Conservation (phyloP, 2,888 invertebrate genomes). For the Petrophora chlorosata region DNA sequence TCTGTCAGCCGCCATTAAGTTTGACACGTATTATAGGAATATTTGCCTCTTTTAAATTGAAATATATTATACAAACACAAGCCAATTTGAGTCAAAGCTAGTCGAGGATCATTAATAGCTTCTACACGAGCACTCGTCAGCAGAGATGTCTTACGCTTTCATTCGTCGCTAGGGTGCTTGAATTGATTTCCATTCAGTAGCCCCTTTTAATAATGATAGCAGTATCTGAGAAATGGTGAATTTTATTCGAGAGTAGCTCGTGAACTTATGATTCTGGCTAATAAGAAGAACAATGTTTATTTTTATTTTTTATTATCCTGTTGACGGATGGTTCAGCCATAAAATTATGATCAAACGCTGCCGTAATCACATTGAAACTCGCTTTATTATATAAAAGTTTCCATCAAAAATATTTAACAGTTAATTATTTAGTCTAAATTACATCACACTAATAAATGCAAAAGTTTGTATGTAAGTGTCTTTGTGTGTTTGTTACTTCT, state of each 20-base stretch:
- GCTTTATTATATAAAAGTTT: background rate
- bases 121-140: background rate
- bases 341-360: background rate
- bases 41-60: no score
- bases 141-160: constrained; percentile 1
- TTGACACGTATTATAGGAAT: no score
- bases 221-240: background rate
- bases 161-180: background rate
- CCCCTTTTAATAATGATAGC: background rate
- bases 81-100: constrained; percentile 1
- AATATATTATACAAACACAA: no score
- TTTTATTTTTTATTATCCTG: background rate
- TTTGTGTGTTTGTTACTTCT: no score
- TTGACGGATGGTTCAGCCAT: background rate
- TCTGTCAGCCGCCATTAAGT: no score
- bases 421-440: no score
- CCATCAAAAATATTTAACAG: background rate
- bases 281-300: no score
- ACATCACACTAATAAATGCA: no score
- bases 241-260: no score
- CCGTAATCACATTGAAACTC: background rate
- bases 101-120: constrained; percentile 6
- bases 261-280: no score
- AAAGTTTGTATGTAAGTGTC: no score
- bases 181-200: constrained; percentile 5